These are phyloP conservation scores for Halcyon senegalensis DNA, from an alignment of 2,113 vertebrate genomes.

Conservation along the genomic window DNA sequence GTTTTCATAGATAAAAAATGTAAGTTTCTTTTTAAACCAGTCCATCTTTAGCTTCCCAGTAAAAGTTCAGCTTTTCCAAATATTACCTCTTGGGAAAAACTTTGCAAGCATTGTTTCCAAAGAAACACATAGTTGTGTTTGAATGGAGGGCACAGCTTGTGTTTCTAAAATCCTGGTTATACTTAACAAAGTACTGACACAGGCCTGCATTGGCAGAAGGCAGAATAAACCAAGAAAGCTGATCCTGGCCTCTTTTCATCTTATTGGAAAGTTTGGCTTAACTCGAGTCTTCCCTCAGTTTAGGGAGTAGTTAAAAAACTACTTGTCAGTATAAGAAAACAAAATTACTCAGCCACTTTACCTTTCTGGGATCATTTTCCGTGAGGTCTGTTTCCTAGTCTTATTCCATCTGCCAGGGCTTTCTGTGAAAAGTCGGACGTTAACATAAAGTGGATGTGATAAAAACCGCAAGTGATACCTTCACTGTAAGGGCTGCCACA, in stretches of 20 bases:
- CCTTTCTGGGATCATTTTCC: not conserved
- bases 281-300: not conserved
- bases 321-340: not conserved
- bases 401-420: not conserved
- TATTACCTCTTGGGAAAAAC: not conserved
- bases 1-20: not conserved
- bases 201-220: not conserved
- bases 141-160: not conserved
- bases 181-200: not conserved
- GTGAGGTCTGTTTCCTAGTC: not conserved
- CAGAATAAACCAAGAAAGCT: not conserved
- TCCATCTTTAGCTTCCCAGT: not conserved
- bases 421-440: not conserved
- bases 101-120: not conserved
- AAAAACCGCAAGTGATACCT: accelerated
- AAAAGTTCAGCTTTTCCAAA: not conserved
- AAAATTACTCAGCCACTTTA: not conserved
- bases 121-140: not conserved
- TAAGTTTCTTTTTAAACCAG: not conserved
- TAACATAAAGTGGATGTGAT: not conserved
- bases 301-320: not conserved
- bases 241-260: not conserved
- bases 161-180: not conserved
- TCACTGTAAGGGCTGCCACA: not conserved
- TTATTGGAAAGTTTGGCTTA: not conserved